Evolutionary conservation across 1,140 invertebrate genomes (phyloP).

Genomic region (Centruroides sculpturatus): DNA sequence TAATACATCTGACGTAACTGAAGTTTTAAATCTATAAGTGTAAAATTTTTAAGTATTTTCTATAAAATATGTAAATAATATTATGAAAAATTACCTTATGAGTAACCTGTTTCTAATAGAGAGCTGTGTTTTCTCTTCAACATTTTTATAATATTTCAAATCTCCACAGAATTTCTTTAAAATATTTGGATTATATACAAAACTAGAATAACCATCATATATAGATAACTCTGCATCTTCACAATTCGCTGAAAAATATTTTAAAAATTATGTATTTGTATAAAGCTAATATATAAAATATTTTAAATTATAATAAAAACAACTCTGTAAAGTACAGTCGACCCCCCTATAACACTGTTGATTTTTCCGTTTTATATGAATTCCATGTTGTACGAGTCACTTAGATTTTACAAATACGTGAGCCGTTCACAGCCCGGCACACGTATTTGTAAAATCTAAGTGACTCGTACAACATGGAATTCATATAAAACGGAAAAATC

Average conservation of each 20-base stretch:
- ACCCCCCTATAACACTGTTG: no score
- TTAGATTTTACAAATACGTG: no score
- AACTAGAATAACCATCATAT: constrained; percentile 26
- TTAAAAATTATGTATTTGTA: no score
- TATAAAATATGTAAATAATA: not conserved
- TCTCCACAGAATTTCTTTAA: constrained; percentile 24
- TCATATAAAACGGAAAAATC: no score
- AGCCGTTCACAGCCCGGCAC: no score
- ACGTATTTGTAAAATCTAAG: no score
- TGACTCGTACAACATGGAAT: no score
- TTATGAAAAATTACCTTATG: constrained; percentile 12
- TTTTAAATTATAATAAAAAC: no score
- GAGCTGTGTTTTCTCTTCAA: constrained; percentile 23
- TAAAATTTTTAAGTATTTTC: not conserved
- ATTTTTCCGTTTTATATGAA: no score
- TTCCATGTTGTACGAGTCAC: no score
- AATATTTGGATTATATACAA: constrained; percentile 15
- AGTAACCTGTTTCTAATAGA: constrained; percentile 26
- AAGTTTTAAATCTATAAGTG: constrained; percentile 8
- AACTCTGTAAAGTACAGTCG: no score
- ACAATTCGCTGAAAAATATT: constrained; percentile 19
- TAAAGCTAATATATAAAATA: no score
- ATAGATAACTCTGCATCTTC: constrained; percentile 22
- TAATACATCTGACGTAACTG: constrained; percentile 8
- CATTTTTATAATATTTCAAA: constrained; percentile 25